Evolutionary conservation across 1,140 invertebrate species (phyloP).

Genomic region (Drosophila ambigua): DNA sequence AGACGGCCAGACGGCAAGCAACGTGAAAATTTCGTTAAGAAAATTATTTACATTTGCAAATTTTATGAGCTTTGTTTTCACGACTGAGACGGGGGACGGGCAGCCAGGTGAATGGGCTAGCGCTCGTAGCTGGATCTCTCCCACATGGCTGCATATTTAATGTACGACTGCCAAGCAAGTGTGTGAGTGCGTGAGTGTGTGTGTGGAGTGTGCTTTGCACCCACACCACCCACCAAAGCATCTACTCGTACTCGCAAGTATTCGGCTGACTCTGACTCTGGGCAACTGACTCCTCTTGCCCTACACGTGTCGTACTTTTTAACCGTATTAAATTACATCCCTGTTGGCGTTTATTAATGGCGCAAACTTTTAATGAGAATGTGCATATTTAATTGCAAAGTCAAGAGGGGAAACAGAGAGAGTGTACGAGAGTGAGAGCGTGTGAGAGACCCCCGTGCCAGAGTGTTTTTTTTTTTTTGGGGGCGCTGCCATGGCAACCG

Average conservation of each 20-base stretch:
- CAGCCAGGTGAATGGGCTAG: constrained; percentile 31
- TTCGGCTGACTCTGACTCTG: too few relatives aligned
- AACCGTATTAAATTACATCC: constrained; percentile 82
- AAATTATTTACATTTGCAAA: constrained; percentile 82
- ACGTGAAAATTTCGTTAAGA: constrained; percentile 78
- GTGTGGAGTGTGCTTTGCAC: neutral
- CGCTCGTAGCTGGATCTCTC: constrained; percentile 24
- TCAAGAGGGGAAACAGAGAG: constrained; percentile 60
- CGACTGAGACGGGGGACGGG: too few relatives aligned
- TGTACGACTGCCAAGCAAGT: constrained; percentile 40
- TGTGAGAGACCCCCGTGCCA: neutral
- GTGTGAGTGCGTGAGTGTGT: constrained; percentile 17
- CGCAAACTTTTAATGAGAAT: constrained; percentile 84
- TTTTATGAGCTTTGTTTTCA: constrained; percentile 76
- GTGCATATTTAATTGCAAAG: constrained; percentile 83
- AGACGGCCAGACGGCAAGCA: constrained; percentile 37
- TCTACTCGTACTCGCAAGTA: too few relatives aligned
- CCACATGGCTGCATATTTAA: constrained; percentile 72
- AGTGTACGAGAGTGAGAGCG: constrained; percentile 3
- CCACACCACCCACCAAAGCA: constrained; percentile 4
- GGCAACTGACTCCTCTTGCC: constrained; percentile 34
- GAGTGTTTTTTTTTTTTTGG: constrained; percentile 11
- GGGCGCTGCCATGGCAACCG: constrained; percentile 55
- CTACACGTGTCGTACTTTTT: constrained; percentile 78
- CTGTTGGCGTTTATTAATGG: constrained; percentile 83